phyloP scores from a whole-genome alignment of 2,888 invertebrate species.

The Drosophila macrospina region DNA sequence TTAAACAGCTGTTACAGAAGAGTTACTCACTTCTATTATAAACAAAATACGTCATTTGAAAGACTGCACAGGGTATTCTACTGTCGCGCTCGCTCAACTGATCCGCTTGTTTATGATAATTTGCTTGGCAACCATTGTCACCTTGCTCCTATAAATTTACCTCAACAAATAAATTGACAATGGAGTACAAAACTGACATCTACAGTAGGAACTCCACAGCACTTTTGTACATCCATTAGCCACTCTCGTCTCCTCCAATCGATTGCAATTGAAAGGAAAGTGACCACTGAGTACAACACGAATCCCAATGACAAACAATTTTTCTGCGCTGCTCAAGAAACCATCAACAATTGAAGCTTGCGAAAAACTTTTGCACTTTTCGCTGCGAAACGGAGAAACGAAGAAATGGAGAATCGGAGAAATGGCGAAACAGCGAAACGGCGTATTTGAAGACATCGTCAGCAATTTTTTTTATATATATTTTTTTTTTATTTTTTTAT shows the following conservation, averaged over 20 bases:
- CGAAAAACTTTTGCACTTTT: conserved; percentile 17
- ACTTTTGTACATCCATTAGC: neutral
- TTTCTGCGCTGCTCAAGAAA: conserved; percentile 35
- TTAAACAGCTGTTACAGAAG: too few relatives aligned
- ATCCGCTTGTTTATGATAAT: too few relatives aligned
- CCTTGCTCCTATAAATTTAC: neutral
- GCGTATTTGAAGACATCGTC: conserved; percentile 16
- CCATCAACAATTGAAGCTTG: conserved; percentile 46
- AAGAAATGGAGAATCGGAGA: neutral
- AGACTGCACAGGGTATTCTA: too few relatives aligned
- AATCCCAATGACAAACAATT: conserved; percentile 42
- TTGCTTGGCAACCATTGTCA: neutral
- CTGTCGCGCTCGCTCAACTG: too few relatives aligned
- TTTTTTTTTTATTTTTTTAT: too few relatives aligned
- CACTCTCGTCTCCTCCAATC: too few relatives aligned
- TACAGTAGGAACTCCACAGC: neutral
- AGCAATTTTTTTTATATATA: too few relatives aligned
- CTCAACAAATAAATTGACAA: neutral
- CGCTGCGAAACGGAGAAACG: neutral
- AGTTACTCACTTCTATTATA: too few relatives aligned
- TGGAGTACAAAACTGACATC: neutral
- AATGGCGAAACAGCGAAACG: too few relatives aligned
- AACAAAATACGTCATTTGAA: too few relatives aligned
- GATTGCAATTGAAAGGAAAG: neutral
- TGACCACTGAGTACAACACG: neutral